Evolutionary conservation across 2,888 invertebrate species (phyloP).

Genomic region (Yponomeuta cagnagella): DNA sequence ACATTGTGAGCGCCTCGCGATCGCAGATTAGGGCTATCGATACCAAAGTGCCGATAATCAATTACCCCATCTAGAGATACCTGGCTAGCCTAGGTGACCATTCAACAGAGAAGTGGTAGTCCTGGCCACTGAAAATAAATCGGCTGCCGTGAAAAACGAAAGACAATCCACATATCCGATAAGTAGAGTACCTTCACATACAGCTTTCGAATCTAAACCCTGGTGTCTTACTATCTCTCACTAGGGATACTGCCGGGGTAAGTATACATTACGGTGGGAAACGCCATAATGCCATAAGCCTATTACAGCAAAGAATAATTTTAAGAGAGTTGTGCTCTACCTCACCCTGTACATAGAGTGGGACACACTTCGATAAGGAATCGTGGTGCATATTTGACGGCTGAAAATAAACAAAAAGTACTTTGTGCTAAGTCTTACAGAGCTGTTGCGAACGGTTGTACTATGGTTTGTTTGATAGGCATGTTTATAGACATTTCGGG

Average conservation of each 20-base stretch:
- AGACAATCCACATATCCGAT: neutral
- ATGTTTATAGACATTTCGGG: neutral
- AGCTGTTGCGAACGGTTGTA: neutral
- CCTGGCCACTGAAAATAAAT: neutral
- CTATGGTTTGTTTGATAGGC: neutral
- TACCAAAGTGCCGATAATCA: constrained; percentile 56
- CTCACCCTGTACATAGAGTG: no score
- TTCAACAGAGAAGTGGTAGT: constrained; percentile 31
- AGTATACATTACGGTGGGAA: no score
- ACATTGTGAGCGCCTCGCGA: constrained; percentile 64
- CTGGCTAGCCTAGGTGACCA: constrained; percentile 26
- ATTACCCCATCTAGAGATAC: constrained; percentile 41
- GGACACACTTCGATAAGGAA: no score
- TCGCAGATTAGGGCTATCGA: constrained; percentile 58
- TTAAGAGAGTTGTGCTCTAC: no score
- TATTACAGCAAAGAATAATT: no score
- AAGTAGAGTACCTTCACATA: no score
- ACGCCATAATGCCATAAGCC: no score
- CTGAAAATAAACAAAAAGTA: neutral
- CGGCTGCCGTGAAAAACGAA: neutral
- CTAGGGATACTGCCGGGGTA: no score
- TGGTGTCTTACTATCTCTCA: no score
- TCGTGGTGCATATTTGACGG: no score
- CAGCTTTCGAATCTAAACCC: no score
- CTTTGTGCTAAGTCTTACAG: neutral